Conservation (phyloP, 2,113 vertebrate species). For the Cacatua alba region DNA sequence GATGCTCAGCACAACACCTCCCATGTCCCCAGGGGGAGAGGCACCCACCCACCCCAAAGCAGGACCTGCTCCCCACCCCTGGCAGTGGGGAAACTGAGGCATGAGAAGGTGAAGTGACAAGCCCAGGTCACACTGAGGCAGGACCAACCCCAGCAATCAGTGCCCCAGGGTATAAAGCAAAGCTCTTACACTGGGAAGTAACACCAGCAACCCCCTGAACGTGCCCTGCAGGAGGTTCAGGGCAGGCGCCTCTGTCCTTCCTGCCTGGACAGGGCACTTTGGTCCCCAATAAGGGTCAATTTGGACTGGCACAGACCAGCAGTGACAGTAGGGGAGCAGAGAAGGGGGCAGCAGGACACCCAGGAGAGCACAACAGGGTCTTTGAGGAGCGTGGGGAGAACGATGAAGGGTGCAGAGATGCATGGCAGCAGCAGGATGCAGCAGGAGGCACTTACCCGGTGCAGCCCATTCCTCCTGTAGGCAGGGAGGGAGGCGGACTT, state of each 20-base stretch:
- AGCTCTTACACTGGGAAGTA: neutral
- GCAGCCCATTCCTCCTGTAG: conserved; percentile 92
- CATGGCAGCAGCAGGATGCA: neutral
- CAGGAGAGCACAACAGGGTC: neutral
- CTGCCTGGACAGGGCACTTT: neutral
- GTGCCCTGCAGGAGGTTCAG: neutral
- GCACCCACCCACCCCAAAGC: neutral
- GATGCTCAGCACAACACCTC: neutral
- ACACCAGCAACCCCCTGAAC: neutral
- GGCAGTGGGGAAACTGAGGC: neutral
- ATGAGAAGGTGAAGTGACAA: neutral
- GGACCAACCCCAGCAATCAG: neutral
- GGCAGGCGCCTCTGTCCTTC: neutral
- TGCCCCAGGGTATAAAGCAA: neutral
- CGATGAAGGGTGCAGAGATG: neutral
- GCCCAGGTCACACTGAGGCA: neutral
- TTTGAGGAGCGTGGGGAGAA: neutral
- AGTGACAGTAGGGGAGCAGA: neutral
- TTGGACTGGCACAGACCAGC: neutral
- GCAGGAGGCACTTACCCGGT: conserved; percentile 81
- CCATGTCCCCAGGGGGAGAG: fast-evolving
- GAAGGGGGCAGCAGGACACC: neutral
- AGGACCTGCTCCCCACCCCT: neutral
- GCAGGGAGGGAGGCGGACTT: conserved; percentile 95
- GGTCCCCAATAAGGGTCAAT: fast-evolving